Evolutionary conservation across 2,888 invertebrate species (phyloP), one percentile per base, ranked within the genome.

Genomic region (Auanema freiburgensis): DNA sequence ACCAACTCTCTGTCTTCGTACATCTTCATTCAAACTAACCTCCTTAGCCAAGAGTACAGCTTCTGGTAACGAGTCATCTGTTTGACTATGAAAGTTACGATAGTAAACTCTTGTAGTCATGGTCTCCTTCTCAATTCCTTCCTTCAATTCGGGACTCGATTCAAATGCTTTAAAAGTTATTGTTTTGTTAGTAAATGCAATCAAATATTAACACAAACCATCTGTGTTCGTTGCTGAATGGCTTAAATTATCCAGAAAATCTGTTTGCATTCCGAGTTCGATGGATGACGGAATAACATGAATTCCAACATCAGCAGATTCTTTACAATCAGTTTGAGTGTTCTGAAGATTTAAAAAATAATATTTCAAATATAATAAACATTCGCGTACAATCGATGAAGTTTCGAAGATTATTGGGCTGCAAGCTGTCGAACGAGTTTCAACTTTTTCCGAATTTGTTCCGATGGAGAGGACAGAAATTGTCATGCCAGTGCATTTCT

Each of bases 331-430:
- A n/a, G 56, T 56, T 40, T 56, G 56, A 40, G 56, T 56, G 14
- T 25, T 42, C 56, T 41, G 43, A 52, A 52, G 11, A 21, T 5
- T 8, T 21, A 3, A 8, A 23, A 46, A 16, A n/a, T 44, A 23
- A 12, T 11, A 14, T 21, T 18, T 14, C 3, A 5, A 23, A 23
- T 46, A 21, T 46, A 21, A 21, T 5, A 46, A 5, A 57, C 6
- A 2, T 14, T 40, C 1, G n/a, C 54, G 23, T 24, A 61, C 61
- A 23, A 54, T 50, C 55, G 42, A 46, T 21, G 18, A 14, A 1
- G 50, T 42, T 23, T 63, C 65, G 23, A 65, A 66, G 1, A 18
- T 41, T 33, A 71, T 58, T 16, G 72, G 72, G 61, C 70, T 70
- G 57, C 70, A 68, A 11, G 62, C 70, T 18, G 53, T 46, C 23